phyloP scores from a whole-genome alignment of 2,888 invertebrate genomes.

The Agriopis aurantiaria region DNA sequence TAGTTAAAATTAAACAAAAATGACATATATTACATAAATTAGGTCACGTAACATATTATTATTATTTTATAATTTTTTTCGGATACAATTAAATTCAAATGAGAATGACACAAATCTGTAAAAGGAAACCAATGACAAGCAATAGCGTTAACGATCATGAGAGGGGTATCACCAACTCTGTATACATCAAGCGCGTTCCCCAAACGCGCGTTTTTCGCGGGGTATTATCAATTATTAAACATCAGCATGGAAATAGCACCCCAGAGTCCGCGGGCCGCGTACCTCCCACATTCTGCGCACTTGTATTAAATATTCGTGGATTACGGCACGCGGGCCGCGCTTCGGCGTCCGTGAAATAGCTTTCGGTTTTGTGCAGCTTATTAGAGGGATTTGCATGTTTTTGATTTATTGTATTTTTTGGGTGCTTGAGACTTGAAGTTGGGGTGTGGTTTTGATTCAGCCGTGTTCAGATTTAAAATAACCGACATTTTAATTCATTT shows the following conservation, averaged over 20 bases:
- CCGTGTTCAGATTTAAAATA: slow-evolving; percentile 40
- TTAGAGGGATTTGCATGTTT: slow-evolving; percentile 85
- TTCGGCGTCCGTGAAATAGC: slow-evolving; percentile 83
- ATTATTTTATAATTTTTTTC: too few relatives aligned
- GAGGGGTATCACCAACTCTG: slow-evolving; percentile 64
- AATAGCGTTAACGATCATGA: too few relatives aligned
- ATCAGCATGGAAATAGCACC: slow-evolving; percentile 86
- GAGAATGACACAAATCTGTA: too few relatives aligned
- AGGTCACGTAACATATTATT: too few relatives aligned
- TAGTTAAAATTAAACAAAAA: too few relatives aligned
- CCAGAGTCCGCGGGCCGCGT: slow-evolving; percentile 75
- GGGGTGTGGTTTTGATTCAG: slow-evolving; percentile 56
- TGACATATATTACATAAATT: too few relatives aligned
- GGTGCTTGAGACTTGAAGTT: slow-evolving; percentile 39
- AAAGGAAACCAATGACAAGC: too few relatives aligned
- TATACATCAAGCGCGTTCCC: slow-evolving; percentile 56
- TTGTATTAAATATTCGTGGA: slow-evolving; percentile 84
- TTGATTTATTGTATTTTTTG: slow-evolving; percentile 79
- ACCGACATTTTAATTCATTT: too few relatives aligned
- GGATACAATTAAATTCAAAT: too few relatives aligned
- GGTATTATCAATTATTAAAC: slow-evolving; percentile 87
- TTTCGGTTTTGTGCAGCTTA: slow-evolving; percentile 86
- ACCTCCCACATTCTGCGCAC: slow-evolving; percentile 73
- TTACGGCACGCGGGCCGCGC: slow-evolving; percentile 63
- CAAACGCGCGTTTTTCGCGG: slow-evolving; percentile 81